Evolutionary conservation across 2,888 invertebrate species (phyloP).

Genomic region (Atrina japonica): DNA sequence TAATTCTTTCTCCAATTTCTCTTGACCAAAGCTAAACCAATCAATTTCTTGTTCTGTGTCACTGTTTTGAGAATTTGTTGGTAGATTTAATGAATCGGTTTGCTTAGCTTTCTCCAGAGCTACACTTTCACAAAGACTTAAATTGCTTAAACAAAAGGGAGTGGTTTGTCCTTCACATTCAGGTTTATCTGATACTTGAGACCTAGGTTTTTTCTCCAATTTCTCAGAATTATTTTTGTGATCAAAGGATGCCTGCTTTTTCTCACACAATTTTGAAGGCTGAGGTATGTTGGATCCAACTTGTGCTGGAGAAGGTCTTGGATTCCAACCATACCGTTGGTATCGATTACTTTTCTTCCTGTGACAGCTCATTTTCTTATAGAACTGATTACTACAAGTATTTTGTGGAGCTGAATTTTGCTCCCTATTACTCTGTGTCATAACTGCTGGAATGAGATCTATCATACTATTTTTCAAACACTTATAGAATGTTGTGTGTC

Average conservation of each 20-base stretch:
- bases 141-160: constrained; percentile 9
- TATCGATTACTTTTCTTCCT: constrained; percentile 25
- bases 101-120: constrained; percentile 18
- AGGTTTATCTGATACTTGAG: not conserved
- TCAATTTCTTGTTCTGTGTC: constrained; percentile 8
- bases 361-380: too few relatives aligned
- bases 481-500: constrained; percentile 13
- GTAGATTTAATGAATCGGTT: not conserved
- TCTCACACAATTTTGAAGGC: too few relatives aligned
- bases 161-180: not conserved
- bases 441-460: constrained; percentile 3
- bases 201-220: not conserved
- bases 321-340: constrained; percentile 21
- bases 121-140: constrained; percentile 24
- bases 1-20: constrained; percentile 2
- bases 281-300: not conserved
- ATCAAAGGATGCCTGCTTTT: too few relatives aligned
- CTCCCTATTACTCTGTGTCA: not conserved
- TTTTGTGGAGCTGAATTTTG: not conserved
- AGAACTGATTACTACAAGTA: not conserved
- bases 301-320: not conserved
- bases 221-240: not conserved
- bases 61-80: not conserved
- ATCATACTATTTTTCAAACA: not conserved
- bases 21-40: constrained; percentile 23